Conservation (phyloP, 2,888 invertebrate species). For the Anodontia alba region DNA sequence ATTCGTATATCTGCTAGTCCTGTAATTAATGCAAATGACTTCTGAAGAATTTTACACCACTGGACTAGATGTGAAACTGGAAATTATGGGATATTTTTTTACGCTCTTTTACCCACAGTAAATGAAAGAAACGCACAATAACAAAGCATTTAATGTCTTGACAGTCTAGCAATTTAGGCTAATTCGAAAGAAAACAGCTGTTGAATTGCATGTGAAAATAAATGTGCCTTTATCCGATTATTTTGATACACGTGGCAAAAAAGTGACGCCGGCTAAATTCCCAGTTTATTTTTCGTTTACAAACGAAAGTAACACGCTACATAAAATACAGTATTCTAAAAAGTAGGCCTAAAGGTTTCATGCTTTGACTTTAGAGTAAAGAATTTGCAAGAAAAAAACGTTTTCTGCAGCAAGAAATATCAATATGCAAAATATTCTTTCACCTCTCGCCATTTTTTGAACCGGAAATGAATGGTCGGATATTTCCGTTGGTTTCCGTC, state of each 20-base stretch:
- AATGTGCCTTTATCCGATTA: no score
- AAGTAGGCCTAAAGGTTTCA: neutral
- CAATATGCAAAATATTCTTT: neutral
- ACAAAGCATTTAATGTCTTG: no score
- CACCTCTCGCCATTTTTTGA: constrained; percentile 7
- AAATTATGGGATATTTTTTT: no score
- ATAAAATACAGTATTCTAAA: neutral
- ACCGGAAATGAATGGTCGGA: neutral
- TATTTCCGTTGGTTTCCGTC: neutral
- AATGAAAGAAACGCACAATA: no score
- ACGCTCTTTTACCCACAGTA: no score
- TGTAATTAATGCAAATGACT: no score
- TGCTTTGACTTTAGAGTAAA: neutral
- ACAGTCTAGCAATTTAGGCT: no score
- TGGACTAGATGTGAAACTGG: no score
- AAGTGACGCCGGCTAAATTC: neutral
- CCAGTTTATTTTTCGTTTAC: neutral
- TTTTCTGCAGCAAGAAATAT: neutral
- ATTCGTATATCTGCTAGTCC: no score
- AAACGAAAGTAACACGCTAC: neutral
- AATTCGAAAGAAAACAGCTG: no score
- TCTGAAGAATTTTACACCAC: no score
- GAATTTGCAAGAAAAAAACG: neutral
- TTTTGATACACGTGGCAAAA: constrained; percentile 1
- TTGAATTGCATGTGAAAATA: neutral